phyloP scores from a whole-genome alignment of 1,140 invertebrate genomes.

The Drusus annulatus region DNA sequence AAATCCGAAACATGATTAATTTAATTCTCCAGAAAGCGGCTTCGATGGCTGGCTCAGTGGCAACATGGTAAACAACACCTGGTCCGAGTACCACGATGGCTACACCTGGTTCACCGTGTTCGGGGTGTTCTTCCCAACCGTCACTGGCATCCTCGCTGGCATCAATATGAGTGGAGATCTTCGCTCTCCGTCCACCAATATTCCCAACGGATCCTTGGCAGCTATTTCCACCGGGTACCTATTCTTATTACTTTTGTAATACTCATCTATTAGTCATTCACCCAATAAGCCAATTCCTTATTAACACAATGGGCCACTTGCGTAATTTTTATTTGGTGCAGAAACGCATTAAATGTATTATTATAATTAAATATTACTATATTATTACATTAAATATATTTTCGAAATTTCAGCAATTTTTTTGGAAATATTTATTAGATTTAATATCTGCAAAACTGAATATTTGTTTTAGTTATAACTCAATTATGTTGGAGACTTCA shows the following conservation, averaged over 20 bases:
- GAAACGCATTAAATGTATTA: too few species aligned
- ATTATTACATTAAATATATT: too few species aligned
- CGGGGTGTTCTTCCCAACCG: slow-evolving; percentile 95
- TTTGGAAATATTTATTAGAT: too few species aligned
- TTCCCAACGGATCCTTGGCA: slow-evolving; percentile 94
- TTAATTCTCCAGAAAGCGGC: slow-evolving; percentile 75
- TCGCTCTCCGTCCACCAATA: slow-evolving; percentile 90
- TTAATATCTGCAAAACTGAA: too few species aligned
- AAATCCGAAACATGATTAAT: too few species aligned
- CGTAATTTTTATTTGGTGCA: too few species aligned
- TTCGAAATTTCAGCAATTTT: too few species aligned
- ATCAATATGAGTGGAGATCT: slow-evolving; percentile 99
- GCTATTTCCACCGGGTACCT: slow-evolving; percentile 87
- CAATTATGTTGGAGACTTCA: too few species aligned
- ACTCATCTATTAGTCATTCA: background rate
- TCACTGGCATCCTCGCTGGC: slow-evolving; percentile 94
- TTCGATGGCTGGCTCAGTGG: slow-evolving; percentile 88
- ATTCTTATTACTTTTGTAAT: background rate
- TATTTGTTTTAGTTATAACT: too few species aligned
- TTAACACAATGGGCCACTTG: too few species aligned
- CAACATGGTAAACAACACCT: slow-evolving; percentile 88
- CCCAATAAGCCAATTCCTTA: too few species aligned
- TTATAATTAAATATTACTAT: too few species aligned
- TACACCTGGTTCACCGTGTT: slow-evolving; percentile 94
- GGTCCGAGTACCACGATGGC: slow-evolving; percentile 82